Evolutionary conservation across 2,888 invertebrate species (phyloP), one percentile per base, ranked within the genome.

Genomic region (Hypselothyrea guttata): DNA sequence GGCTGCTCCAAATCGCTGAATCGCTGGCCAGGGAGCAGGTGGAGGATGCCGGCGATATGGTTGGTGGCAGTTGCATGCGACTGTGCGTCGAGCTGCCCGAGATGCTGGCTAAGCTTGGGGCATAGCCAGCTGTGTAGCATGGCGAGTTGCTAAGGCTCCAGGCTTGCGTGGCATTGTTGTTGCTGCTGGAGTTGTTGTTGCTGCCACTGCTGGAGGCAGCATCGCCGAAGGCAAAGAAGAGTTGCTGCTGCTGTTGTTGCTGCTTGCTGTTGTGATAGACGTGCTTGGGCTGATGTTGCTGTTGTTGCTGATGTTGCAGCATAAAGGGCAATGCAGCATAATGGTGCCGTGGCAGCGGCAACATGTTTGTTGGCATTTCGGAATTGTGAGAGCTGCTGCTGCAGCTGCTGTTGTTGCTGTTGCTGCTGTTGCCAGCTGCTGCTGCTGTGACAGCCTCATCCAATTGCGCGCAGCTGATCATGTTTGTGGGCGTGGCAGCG

Each of bases 361-460:
- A 5, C 22, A 65, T 12, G 1, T 52, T 37, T 8, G 54, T 12
- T 7, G 61, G 2, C 0, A 42, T 15, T 15, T 69, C 63, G 1
- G 38, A 5, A 7, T 35, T 52, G 9, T 45, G 44, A 2, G 15
- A 1, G 11, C 37, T 37, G 35, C 7, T 52, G 59, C 27, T 54
- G 53, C 11, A 35, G 5, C 28, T 45, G 45, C 12, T 42, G 46
- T 42, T 55, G 51, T 28, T 44, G 28, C 15, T 37, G 33, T 16
- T 40, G 63, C 63, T 7, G 41, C 48, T 37, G 66, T 59, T 73
- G 49, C 55, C 64, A 53, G 75, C 83, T 0, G 85, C 82, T 7
- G 88, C 77, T 3, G 84, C 82, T 4, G 88, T 81, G 1, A 84
- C 75, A 7, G 75, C 86, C 58, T 87, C 81, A 42, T 87, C 88